These are phyloP conservation scores for Chloebia gouldiae DNA, from an alignment of 2,113 vertebrate species.

Conservation along the genomic window DNA sequence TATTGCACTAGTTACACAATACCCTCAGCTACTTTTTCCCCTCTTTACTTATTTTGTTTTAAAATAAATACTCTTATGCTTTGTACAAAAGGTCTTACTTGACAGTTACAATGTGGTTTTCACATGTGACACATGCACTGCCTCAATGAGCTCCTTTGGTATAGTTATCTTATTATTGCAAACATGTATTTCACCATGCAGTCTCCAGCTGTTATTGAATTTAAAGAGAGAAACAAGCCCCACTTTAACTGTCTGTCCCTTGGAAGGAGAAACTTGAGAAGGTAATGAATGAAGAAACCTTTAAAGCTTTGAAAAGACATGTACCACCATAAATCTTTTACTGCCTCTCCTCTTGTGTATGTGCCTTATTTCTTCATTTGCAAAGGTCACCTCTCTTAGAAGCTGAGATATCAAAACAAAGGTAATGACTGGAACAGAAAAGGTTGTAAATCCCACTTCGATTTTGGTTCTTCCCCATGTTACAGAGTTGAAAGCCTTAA, in stretches of 20 bases:
- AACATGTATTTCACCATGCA: background rate
- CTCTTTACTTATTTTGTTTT: background rate
- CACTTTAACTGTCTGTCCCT: background rate
- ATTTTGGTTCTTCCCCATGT: background rate
- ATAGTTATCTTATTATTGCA: background rate
- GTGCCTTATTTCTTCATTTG: constrained; percentile 46
- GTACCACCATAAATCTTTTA: background rate
- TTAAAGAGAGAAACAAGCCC: background rate
- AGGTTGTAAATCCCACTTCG: background rate
- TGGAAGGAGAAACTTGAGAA: background rate
- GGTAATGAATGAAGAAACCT: constrained; percentile 47
- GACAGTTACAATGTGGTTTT: background rate
- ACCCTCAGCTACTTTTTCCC: background rate
- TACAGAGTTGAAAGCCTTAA: background rate
- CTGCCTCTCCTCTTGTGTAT: background rate
- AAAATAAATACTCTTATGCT: background rate
- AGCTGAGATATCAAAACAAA: background rate
- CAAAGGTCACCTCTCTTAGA: constrained; percentile 53
- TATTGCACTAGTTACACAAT: background rate
- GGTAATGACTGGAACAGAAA: background rate
- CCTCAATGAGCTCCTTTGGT: background rate
- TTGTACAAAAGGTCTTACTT: background rate
- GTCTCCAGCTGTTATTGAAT: background rate
- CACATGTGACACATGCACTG: background rate
- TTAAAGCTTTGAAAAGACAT: background rate